These are phyloP conservation scores for Lutraria lutraria DNA, from an alignment of 2,888 invertebrate species.

Conservation along the genomic window DNA sequence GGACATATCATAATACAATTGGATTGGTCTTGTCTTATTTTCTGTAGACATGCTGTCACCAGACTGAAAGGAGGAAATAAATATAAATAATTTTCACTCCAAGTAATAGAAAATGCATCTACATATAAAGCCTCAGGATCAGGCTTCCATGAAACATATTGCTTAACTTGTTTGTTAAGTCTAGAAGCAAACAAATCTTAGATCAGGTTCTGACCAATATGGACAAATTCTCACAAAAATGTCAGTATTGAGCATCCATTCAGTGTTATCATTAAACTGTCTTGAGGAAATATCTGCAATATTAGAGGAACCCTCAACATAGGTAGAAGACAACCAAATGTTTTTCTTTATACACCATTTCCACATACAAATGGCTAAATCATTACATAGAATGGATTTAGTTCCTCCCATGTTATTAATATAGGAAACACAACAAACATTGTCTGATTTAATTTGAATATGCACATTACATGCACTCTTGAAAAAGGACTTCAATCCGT, in stretches of 20 bases:
- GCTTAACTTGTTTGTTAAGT: background rate
- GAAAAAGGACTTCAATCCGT: background rate
- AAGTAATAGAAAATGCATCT: no score
- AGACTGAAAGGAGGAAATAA: no score
- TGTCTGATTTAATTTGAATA: background rate
- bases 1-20: slow-evolving; percentile 27
- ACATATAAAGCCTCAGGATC: no score
- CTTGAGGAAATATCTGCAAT: background rate
- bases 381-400: no score
- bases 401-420: slow-evolving; percentile 2
- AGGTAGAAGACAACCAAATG: background rate
- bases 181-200: background rate
- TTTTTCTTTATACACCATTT: background rate
- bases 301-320: background rate
- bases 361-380: no score
- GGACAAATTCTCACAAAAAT: background rate
- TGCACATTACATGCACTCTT: background rate
- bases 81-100: no score
- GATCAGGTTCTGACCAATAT: no score
- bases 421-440: background rate
- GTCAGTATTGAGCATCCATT: background rate
- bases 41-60: no score
- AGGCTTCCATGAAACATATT: slow-evolving; percentile 53
- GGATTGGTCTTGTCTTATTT: slow-evolving; percentile 12
- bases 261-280: background rate